Conservation (phyloP, 2,888 invertebrate species). For the Camptogramma bilineatum region DNA sequence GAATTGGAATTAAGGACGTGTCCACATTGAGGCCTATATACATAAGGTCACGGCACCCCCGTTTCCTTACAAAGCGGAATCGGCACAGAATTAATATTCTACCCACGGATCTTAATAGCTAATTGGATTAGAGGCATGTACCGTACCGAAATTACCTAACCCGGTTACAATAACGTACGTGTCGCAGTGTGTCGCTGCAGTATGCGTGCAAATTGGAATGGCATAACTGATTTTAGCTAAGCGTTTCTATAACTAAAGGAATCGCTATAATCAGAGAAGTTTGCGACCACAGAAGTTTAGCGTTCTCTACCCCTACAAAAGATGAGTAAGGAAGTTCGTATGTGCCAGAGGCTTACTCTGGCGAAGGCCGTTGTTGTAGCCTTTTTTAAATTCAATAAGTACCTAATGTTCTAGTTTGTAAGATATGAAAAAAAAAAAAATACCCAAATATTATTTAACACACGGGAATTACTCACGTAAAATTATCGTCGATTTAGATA, state of each 20-base stretch:
- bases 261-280: neutral
- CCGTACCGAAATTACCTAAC: slow-evolving; percentile 83
- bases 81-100: slow-evolving; percentile 81
- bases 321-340: no score
- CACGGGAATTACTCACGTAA: no score
- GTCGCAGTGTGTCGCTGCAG: slow-evolving; percentile 50
- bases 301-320: no score
- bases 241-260: neutral
- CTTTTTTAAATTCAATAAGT: no score
- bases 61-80: slow-evolving; percentile 72
- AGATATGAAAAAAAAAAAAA: no score
- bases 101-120: slow-evolving; percentile 84
- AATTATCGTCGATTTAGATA: no score
- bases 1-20: slow-evolving; percentile 33
- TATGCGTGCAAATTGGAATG: slow-evolving; percentile 10
- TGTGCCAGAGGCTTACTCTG: no score
- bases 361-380: no score
- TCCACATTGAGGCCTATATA: slow-evolving; percentile 46
- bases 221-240: slow-evolving; percentile 2
- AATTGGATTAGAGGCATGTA: slow-evolving; percentile 85
- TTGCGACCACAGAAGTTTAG: no score
- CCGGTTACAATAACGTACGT: slow-evolving; percentile 78
- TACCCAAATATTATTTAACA: no score
- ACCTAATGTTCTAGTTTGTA: no score
- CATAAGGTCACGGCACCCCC: slow-evolving; percentile 66